A percentile compares a stretch with the other conserved stretches of the same genome.
These are phyloP conservation scores for Parapsyche elsis DNA, from an alignment of 1,140 invertebrate species.

Conservation along the genomic window DNA sequence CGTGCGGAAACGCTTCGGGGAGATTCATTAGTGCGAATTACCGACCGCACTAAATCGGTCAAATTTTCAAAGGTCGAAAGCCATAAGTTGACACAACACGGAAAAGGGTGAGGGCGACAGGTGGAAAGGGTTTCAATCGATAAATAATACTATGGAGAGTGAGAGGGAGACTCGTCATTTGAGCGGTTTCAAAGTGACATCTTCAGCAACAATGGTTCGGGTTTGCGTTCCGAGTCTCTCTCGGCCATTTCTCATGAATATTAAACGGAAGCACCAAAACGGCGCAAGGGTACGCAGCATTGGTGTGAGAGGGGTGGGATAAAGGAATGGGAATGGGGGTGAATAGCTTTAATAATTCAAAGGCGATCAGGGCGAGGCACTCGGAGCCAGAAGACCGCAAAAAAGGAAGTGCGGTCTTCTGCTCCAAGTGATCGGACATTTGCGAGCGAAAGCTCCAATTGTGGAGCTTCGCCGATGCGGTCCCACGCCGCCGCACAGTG, in stretches of 20 bases:
- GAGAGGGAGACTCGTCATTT: slow-evolving; percentile 4
- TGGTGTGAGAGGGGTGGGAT: neutral
- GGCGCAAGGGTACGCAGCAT: no score
- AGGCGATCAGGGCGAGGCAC: slow-evolving; percentile 36
- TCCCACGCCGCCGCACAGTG: no score
- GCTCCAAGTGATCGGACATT: neutral
- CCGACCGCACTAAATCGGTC: no score
- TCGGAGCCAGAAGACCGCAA: neutral
- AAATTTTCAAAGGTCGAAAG: no score
- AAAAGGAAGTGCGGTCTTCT: slow-evolving; percentile 37
- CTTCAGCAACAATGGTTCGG: slow-evolving; percentile 16
- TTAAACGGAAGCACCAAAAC: slow-evolving; percentile 35
- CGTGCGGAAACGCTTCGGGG: neutral
- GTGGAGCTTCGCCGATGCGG: neutral
- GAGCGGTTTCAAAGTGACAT: slow-evolving; percentile 21
- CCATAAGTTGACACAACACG: no score
- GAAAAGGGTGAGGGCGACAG: neutral
- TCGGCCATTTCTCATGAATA: slow-evolving; percentile 33
- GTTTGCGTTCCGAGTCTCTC: neutral
- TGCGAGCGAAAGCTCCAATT: slow-evolving; percentile 20
- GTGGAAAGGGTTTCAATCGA: neutral
- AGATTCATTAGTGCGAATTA: neutral
- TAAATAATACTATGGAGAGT: no score
- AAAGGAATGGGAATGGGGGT: no score
- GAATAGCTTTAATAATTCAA: slow-evolving; percentile 41